These are phyloP conservation scores for Ferrisia virgata DNA, from an alignment of 2,888 invertebrate species.

Conservation along the genomic window DNA sequence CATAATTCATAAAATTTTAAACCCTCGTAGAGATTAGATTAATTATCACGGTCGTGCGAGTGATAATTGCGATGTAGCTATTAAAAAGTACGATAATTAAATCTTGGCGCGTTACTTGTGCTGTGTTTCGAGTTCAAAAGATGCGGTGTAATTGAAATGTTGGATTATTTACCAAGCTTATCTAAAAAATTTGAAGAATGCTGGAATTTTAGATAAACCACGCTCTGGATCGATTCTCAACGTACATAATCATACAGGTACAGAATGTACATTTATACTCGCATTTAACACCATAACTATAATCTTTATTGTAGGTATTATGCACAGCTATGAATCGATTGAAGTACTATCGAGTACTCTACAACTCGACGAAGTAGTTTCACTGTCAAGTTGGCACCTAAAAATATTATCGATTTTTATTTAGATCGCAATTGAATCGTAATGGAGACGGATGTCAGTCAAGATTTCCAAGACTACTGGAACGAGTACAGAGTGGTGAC, in stretches of 20 bases:
- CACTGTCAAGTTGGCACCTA: constrained; percentile 9
- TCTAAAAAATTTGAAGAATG: neutral
- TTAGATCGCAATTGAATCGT: neutral
- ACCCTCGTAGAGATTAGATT: neutral
- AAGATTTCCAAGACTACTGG: constrained; percentile 64
- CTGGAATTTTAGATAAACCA: constrained; percentile 4
- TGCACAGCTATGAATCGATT: neutral
- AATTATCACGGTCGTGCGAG: neutral
- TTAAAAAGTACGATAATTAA: neutral
- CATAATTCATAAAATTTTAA: neutral
- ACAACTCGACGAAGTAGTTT: neutral
- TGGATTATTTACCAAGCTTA: neutral
- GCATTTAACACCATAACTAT: neutral
- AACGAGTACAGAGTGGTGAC: constrained; percentile 64
- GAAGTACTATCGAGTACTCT: neutral
- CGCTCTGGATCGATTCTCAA: neutral
- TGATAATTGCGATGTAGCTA: neutral
- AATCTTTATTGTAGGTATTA: neutral
- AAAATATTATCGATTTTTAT: neutral
- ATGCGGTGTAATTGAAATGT: neutral
- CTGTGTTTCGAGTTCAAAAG: neutral
- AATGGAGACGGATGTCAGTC: constrained; percentile 51
- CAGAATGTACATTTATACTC: neutral
- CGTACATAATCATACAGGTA: neutral
- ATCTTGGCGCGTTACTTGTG: neutral